Evolutionary conservation across 2,113 vertebrate genomes (phyloP), one percentile per base, ranked within the genome.

Genomic region (Oryzias curvinotus): DNA sequence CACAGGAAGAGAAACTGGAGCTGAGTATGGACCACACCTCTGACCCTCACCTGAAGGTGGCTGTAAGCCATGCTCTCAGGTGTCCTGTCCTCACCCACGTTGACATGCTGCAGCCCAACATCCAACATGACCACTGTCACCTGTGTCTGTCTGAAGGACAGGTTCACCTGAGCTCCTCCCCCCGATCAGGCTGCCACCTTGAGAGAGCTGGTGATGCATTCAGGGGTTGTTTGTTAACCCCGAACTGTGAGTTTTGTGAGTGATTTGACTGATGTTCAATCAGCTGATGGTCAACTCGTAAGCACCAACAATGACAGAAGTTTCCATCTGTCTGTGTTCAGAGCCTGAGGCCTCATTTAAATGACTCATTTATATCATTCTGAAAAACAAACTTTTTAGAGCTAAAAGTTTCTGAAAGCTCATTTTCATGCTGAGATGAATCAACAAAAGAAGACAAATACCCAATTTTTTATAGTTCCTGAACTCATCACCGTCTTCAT

Each of bases 11-110:
- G 5, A 28, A 28, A 28, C 26, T 28, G 26, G 26, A 28, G 0
- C 26, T 28, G 5, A 28, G 26, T 28, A 28, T 28, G 26, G 26
- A 28, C 5, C 26, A 28, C 26, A 28, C 26, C 26, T 28, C 8
- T 36, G 10, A 36, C 8, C 36, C 36, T 36, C 47, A 48, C 47
- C 47, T 48, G 47, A 7, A 47, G 17, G 16, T 18, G 7, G 16
- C n/a, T 47, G 16, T 17, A 18, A 4, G 41, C 23, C 51, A 12
- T 47, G 53, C 19, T 5, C 1, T 1, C 44, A 5, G 63, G n/a
- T n/a, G 68, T 41, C 85, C 73, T 18, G 30, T 80, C 57, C 45
- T 74, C 12, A 52, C 65, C 79, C 86, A 88, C 4, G 46, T 65
- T 15, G 81, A 50, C 30, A 88, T n/a, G 1, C 57, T 57, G 0